Percentiles rank a stretch among this genome's conserved stretches.
These are phyloP conservation scores for Anthoscopus minutus DNA, from an alignment of 2,113 vertebrate species.

Conservation along the genomic window DNA sequence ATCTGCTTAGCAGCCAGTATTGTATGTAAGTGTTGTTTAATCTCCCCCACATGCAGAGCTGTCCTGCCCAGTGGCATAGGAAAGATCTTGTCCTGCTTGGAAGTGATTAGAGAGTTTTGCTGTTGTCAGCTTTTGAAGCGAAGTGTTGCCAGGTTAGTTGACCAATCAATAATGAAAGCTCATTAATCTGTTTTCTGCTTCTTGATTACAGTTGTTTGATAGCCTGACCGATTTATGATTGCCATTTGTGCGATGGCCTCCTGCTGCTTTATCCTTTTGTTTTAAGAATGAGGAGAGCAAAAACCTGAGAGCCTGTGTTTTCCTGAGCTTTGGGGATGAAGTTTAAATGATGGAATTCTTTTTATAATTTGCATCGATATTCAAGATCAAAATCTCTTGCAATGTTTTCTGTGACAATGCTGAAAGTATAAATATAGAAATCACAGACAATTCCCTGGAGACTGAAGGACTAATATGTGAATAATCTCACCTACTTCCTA, in stretches of 20 bases:
- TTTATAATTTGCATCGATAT: not conserved
- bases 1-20: not conserved
- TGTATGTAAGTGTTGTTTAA: not conserved
- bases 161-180: constrained; percentile 17
- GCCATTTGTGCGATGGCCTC: not conserved
- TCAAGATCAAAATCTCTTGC: constrained; percentile 22
- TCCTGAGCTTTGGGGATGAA: not conserved
- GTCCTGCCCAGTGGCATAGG: not conserved
- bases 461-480: constrained; percentile 46
- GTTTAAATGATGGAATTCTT: not conserved
- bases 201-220: constrained; percentile 41
- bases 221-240: constrained; percentile 35
- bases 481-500: constrained; percentile 55
- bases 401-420: constrained; percentile 11
- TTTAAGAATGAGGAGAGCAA: not conserved
- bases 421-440: constrained; percentile 39
- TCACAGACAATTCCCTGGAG: constrained; percentile 27
- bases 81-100: not conserved
- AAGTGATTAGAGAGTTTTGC: not conserved
- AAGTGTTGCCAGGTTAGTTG: constrained; percentile 25
- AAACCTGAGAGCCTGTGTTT: not conserved
- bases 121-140: not conserved
- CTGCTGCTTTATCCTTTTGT: not conserved
- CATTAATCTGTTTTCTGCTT: not conserved
- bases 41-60: not conserved